Evolutionary conservation across 1,140 invertebrate species (phyloP), one percentile per base, ranked within the genome.

Genomic region (Caenorhabditis briggsae): DNA sequence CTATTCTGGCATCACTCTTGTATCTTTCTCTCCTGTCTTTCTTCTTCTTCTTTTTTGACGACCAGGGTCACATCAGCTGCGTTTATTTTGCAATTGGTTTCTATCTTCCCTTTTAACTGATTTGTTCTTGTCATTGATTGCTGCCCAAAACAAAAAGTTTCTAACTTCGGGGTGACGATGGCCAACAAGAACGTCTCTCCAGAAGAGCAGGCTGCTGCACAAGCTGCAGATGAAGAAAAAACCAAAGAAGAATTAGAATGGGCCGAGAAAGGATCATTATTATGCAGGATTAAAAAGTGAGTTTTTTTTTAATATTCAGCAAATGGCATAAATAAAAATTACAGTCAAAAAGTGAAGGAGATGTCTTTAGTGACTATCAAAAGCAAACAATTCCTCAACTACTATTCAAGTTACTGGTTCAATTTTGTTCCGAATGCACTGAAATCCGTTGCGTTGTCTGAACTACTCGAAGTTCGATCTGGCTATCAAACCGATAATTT

Each of bases 401-500:
- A 78, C 23, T 78, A 78, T 23, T 78, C 70, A 12, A 78, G 70
- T 50, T 78, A 78, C 18, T 78, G 70, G 70, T 78, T 78, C 33
- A 78, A 50, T 50, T 78, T 78, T 8, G 70, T 78, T 3, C 70
- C 70, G 2, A 78, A 78, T 23, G 43, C 70, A 5, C 50, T 83
- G 55, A 59, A 83, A 43, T 89, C 78, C 91, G 91, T 92, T n/a
- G 84, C 86, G 78, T 25, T 92, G 20, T 53, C 70, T 7, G 90
- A 91, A 33, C 16, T 92, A 2, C 59, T 92, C 6, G 91, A 92
- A 89, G 86, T 92, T 25, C 85, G 91, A 61, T 74, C 91, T 20
- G 91, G 91, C 14, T 92, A 92, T 78, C 83, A 64, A 14, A 91
- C 91, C 2, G 91, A 92, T 85, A 90, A 89, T 55, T 83, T 92